Evolutionary conservation across 2,113 vertebrate species (phyloP).

Genomic region (Leptobrachium ailaonicum): DNA sequence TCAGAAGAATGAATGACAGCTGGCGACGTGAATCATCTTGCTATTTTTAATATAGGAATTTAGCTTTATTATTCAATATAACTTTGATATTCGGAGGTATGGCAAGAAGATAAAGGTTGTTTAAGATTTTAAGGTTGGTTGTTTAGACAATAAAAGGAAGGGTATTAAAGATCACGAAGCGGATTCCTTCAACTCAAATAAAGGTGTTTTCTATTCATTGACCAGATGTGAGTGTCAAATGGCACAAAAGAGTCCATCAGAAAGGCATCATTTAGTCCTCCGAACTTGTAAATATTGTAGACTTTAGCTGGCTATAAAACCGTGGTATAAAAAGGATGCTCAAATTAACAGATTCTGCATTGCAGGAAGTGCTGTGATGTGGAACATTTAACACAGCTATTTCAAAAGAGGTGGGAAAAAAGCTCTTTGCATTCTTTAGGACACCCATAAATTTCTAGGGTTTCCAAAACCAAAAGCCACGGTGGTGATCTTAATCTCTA

Average conservation of each 20-base stretch:
- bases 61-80: not conserved
- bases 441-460: slow-evolving; percentile 8
- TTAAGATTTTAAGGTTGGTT: slow-evolving; percentile 5
- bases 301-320: slow-evolving; percentile 63
- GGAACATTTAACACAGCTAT: slow-evolving; percentile 81
- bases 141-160: slow-evolving; percentile 50
- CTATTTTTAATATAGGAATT: too few species aligned
- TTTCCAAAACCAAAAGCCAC: not conserved
- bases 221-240: slow-evolving; percentile 66
- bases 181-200: slow-evolving; percentile 61
- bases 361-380: slow-evolving; percentile 80
- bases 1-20: too few species aligned
- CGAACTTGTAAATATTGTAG: slow-evolving; percentile 76
- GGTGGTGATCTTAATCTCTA: not conserved
- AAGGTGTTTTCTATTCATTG: slow-evolving; percentile 54
- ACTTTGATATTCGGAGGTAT: not conserved
- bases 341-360: slow-evolving; percentile 71
- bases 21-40: too few species aligned
- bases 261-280: slow-evolving; percentile 70
- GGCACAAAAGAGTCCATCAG: slow-evolving; percentile 56
- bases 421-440: slow-evolving; percentile 42
- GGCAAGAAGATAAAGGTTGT: slow-evolving; percentile 27
- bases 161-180: slow-evolving; percentile 58
- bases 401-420: slow-evolving; percentile 57
- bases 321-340: slow-evolving; percentile 53